Evolutionary conservation across 2,888 invertebrate species (phyloP).

Genomic region (Glomeris marginata): DNA sequence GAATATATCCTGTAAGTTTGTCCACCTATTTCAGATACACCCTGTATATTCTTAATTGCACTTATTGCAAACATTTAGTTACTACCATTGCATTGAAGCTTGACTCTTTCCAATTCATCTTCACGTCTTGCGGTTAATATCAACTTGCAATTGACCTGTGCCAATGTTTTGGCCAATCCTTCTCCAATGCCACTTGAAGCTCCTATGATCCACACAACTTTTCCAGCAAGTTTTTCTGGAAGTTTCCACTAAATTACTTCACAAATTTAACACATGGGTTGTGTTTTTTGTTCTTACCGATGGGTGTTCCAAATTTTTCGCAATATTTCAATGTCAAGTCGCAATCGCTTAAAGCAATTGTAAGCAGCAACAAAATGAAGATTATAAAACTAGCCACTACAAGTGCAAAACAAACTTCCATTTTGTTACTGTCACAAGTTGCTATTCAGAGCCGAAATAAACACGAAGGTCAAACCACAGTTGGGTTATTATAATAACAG

Average conservation of each 20-base stretch:
- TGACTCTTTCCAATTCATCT: conserved; percentile 47
- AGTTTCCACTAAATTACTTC: background rate
- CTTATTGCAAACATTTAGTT: background rate
- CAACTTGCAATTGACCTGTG: conserved; percentile 47
- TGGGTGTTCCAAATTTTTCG: conserved; percentile 1
- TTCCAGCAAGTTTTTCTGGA: conserved; percentile 40
- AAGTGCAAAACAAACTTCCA: too few relatives aligned
- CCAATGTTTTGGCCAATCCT: conserved; percentile 48
- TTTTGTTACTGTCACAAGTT: too few relatives aligned
- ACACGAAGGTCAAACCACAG: too few relatives aligned
- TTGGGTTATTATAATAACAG: too few relatives aligned
- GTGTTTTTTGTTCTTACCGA: background rate
- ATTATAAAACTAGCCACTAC: too few relatives aligned
- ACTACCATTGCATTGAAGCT: conserved; percentile 43
- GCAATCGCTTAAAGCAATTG: background rate
- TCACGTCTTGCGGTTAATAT: conserved; percentile 50
- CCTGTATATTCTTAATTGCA: too few relatives aligned
- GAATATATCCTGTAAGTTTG: too few relatives aligned
- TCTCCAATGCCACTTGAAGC: conserved; percentile 77
- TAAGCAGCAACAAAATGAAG: too few relatives aligned
- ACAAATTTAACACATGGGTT: background rate
- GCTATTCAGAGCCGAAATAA: too few relatives aligned
- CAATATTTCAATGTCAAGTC: conserved; percentile 5
- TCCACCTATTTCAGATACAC: too few relatives aligned
- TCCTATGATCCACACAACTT: conserved; percentile 71